Base-by-base conservation (phyloP, 2,113 vertebrate genomes). In the Hippocampus mohnikei region DNA sequence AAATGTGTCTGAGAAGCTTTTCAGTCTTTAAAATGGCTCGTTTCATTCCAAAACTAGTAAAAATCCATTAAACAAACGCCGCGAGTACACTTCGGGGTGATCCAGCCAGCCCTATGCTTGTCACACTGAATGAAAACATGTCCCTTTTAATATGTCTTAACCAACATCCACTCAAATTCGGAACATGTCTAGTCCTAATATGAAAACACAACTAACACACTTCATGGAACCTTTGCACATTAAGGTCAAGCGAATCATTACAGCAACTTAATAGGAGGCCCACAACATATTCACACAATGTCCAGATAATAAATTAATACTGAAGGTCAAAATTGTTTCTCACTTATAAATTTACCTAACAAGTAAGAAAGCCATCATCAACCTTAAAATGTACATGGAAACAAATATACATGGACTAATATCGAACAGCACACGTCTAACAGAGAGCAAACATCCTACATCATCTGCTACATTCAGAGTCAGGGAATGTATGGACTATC, bases 401-500 rank as follows among this genome's bases (percentile, higher is more conserved):
- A 9, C 52, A 70, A 33, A 55, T 74, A 29, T 56, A 56, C 73
- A 42, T 60, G 61, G 68, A 69, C 72, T 72, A 42, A 52, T 7
- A 60, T 66, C 40, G 11, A 67, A 37, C 50, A 18, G 52, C 21
- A 41, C 20, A 41, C 27, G 3, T 20, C 20, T 67, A 67, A 40
- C 7, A 55, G 58, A 33, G 15, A 33, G 23, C 42, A 18, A 65
- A 44, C 41, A 60, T 74, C 78, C 73, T 40, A 29, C 15, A 0
- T 11, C 74, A 0, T 58, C 71, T 55, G 70, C 77, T 87, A 90
- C 83, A 86, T 85, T 90, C 86, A 90, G 76, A 71, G 83, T 88
- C 88, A 83, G 83, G 88, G 90, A 90, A 91, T 91, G 90, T 91
- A 84, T 86, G 2, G 76, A 78, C 80, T 78, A 75, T 79, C 72